A percentile compares a stretch with the other conserved stretches of the same genome.
Evolutionary conservation across 2,113 vertebrate genomes (phyloP).

Genomic region (Eublepharis macularius): DNA sequence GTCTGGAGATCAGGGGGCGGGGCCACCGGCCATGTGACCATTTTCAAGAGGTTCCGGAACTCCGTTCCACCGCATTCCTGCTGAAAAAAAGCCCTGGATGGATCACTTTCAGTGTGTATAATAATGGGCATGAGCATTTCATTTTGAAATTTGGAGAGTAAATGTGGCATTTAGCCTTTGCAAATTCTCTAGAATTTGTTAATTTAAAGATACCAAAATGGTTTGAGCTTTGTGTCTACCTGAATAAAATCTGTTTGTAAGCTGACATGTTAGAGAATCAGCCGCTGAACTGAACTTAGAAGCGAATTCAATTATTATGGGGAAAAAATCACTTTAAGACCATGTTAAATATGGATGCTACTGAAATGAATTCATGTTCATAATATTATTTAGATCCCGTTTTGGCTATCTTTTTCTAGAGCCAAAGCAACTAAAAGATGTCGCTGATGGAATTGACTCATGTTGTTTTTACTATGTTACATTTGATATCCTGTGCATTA

Average conservation of each 20-base stretch:
- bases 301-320: not conserved
- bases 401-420: not conserved
- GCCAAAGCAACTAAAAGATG: not conserved
- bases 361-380: not conserved
- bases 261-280: too few relatives aligned
- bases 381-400: not conserved
- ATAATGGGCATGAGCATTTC: not conserved
- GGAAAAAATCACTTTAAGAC: not conserved
- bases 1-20: too few relatives aligned
- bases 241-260: not conserved
- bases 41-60: too few relatives aligned
- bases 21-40: too few relatives aligned
- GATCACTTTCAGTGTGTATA: too few relatives aligned
- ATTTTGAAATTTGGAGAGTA: too few relatives aligned
- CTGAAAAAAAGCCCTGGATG: too few relatives aligned
- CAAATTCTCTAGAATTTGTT: not conserved
- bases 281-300: not conserved
- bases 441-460: slow-evolving; percentile 9
- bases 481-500: not conserved
- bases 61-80: too few relatives aligned
- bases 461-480: slow-evolving; percentile 18
- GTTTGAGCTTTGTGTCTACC: not conserved
- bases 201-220: not conserved
- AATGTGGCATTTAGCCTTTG: not conserved
- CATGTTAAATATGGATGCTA: not conserved